Evolutionary conservation across 1,140 invertebrate species (phyloP), one percentile per base, ranked within the genome.

Genomic region (Caerostris extrusa): DNA sequence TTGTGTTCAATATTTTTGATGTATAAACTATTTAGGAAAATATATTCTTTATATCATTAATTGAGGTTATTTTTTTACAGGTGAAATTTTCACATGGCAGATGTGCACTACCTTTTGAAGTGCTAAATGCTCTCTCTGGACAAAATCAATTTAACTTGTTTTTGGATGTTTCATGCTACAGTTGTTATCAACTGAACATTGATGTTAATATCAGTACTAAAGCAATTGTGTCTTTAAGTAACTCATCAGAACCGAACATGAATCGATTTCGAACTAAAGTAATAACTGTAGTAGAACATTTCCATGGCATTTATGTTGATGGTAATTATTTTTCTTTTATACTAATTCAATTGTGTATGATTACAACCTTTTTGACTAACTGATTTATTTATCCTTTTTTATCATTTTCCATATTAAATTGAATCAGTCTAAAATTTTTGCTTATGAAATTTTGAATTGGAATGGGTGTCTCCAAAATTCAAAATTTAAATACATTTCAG

Each of bases 231-330:
- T 2, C n/a, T 5, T 67, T 89, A 8, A 67, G 7, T 67, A 53
- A 89, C 69, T n/a, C 87, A 6, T 64, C 58, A n/a, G 60, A 89
- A 89, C 87, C 60, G 5, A 53, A 89, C 69, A 7, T 57, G 7
- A 55, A 17, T 67, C 7, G 53, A 60, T 64, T 8, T 34, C 60
- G 58, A 69, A 56, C 34, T n/a, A 17, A 71, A 7, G 53, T 89
- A 34, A 50, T 56, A 53, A 89, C n/a, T n/a, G 50, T 89, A 69
- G 64, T 89, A n/a, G 56, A 89, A 69, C n/a, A 67, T 56, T 89
- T 89, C 53, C 55, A 55, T 89, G 87, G 87, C 7, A 89, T 89
- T 89, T 19, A 19, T 19, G 53, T 67, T 34, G 17, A 89, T 55
- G 60, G 87, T 89, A 89, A 64, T 64, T 89, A 64, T 67, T 53